Conservation (phyloP, 2,888 invertebrate species). For the Oscheius sp. region DNA sequence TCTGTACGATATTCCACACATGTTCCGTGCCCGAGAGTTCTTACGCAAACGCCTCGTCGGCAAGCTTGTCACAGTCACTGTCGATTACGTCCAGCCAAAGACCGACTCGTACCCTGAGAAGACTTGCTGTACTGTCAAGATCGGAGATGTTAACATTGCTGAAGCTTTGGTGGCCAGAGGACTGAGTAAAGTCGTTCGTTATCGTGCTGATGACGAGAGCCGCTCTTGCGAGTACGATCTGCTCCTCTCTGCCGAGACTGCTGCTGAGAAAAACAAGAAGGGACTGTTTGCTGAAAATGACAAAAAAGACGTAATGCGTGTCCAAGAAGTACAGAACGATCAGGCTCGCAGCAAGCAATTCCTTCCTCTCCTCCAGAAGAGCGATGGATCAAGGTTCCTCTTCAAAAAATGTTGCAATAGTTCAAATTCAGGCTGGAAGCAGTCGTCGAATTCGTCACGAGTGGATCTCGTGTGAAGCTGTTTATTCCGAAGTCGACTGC, state of each 20-base stretch:
- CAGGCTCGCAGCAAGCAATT: slow-evolving; percentile 79
- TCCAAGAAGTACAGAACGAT: slow-evolving; percentile 67
- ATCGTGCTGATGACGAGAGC: slow-evolving; percentile 86
- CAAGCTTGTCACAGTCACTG: slow-evolving; percentile 85
- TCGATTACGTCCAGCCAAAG: slow-evolving; percentile 96
- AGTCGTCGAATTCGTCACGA: slow-evolving; percentile 94
- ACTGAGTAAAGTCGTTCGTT: slow-evolving; percentile 89
- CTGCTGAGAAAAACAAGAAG: slow-evolving; percentile 87
- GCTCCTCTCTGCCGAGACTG: slow-evolving; percentile 89
- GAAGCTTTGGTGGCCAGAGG: slow-evolving; percentile 83
- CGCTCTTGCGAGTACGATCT: slow-evolving; percentile 89
- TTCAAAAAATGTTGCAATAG: background rate
- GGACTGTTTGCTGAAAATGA: slow-evolving; percentile 82
- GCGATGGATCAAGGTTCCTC: background rate
- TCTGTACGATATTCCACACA: slow-evolving; percentile 96
- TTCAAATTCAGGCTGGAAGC: slow-evolving; percentile 82
- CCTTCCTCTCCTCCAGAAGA: slow-evolving; percentile 89
- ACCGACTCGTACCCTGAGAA: slow-evolving; percentile 93
- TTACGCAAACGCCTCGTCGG: slow-evolving; percentile 91
- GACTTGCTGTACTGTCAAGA: slow-evolving; percentile 88
- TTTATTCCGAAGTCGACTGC: slow-evolving; percentile 94
- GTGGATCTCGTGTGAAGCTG: slow-evolving; percentile 90
- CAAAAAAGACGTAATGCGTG: slow-evolving; percentile 49
- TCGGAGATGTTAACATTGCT: slow-evolving; percentile 82
- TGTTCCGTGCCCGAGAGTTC: slow-evolving; percentile 98